Evolutionary conservation across 2,113 vertebrate species (phyloP), one percentile per base, ranked within the genome.

Genomic region (Datnioides undecimradiatus): DNA sequence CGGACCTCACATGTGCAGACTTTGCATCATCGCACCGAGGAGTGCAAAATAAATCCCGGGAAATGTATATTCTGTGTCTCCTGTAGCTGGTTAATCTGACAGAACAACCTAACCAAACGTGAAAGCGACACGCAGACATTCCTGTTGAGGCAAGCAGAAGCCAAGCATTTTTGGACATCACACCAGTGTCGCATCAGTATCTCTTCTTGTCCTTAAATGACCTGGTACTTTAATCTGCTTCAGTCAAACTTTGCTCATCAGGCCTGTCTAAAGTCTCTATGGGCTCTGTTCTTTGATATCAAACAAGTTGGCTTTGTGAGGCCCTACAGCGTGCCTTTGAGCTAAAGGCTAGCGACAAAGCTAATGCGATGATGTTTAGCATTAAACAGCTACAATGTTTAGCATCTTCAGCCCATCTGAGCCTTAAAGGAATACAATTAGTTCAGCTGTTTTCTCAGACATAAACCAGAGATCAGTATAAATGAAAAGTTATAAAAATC

Each of bases 31-130:
- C 23, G 57, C 16, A 48, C 11, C 62, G 31, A 71, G 63, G 41
- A 68, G 21, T 55, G 29, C 3, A 51, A 51, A 49, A 43, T 55
- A 34, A 84, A 63, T 68, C 48, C 27, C 19, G 8, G 13, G n/a
- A 41, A 51, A 62, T 29, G n/a, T 57, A 23, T 69, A 29, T 25
- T 52, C 7, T 70, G 36, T 23, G 2, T 48, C 58, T 17, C 13
- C 48, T 74, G 62, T 21, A 9, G 36, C 21, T 27, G 49, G 46
- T 59, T 83, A 83, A 70, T 66, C 76, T 57, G 63, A 67, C 46
- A 66, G 65, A 40, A 62, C 8, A 1, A 66, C 43, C 13, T 27
- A 3, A 6, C 21, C 10, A 21, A 21, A 45, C 29, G 14, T 52
- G 34, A 65, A 62, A 17, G 8, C 3, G 5, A 74, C 8, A 11